A percentile compares a stretch with the other conserved stretches of the same genome.
These are phyloP conservation scores for Apostichopus californicus DNA, from an alignment of 35 echinoderm and acorn worm species.

Conservation along the genomic window DNA sequence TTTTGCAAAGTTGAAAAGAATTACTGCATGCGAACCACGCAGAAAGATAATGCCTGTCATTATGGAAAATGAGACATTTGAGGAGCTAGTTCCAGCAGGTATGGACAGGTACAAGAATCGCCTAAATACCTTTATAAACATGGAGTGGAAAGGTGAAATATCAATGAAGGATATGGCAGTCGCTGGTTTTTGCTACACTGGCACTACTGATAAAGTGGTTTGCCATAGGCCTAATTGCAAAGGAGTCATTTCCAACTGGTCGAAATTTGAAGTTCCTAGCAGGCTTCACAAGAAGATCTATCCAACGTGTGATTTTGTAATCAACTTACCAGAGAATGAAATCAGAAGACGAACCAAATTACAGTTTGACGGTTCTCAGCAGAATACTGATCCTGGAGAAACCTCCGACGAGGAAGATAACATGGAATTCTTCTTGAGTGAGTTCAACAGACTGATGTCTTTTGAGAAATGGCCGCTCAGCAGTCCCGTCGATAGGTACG, in stretches of 20 bases:
- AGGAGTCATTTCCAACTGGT: not conserved
- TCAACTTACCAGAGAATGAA: not conserved
- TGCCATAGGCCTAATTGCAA: not conserved
- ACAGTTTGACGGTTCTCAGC: not conserved
- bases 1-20: no score
- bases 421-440: not conserved
- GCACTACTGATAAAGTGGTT: not conserved
- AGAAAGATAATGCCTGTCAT: no score
- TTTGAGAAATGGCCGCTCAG: slow-evolving; percentile 9
- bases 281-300: not conserved
- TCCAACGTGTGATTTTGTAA: not conserved
- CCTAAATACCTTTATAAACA: not conserved
- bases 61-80: no score
- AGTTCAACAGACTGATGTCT: slow-evolving; percentile 13
- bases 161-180: not conserved
- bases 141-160: not conserved
- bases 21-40: no score
- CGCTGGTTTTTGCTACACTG: not conserved
- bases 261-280: not conserved
- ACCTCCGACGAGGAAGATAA: not conserved
- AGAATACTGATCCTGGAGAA: not conserved
- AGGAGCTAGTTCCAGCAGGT: no score
- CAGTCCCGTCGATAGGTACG: not conserved
- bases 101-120: no score
- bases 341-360: not conserved